Evolutionary conservation across 2,888 invertebrate species (phyloP).

Genomic region (Tipula vernalis): DNA sequence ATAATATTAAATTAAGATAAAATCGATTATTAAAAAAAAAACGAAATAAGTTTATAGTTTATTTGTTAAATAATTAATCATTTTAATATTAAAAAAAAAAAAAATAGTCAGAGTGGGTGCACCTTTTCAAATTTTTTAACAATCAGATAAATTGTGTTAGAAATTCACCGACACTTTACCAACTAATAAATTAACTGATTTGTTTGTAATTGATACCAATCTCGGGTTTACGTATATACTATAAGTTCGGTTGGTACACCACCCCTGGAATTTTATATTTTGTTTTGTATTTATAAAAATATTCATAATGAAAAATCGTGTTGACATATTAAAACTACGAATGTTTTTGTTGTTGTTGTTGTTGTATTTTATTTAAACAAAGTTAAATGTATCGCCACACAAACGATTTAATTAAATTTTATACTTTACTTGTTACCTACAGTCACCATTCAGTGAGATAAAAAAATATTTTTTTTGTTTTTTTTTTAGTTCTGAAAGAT

Average conservation of each 20-base stretch:
- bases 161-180: neutral
- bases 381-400: slow-evolving; percentile 4
- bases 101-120: neutral
- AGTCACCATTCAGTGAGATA: neutral
- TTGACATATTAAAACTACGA: slow-evolving; percentile 4
- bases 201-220: neutral
- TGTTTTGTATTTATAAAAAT: neutral
- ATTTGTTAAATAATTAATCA: neutral
- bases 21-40: neutral
- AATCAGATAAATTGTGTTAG: neutral
- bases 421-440: neutral
- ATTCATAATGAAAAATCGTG: neutral
- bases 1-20: neutral
- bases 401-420: slow-evolving; percentile 4
- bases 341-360: neutral
- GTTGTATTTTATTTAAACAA: neutral
- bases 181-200: neutral
- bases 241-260: neutral
- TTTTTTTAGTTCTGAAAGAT: neutral
- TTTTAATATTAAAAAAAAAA: neutral
- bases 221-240: neutral
- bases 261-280: neutral
- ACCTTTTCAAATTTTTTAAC: neutral
- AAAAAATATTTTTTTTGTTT: neutral
- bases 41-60: neutral